Percentiles rank a stretch among this genome's conserved stretches.
These are phyloP conservation scores for Nannoperca australis DNA, from an alignment of 2,797 vertebrate genomes.

Conservation along the genomic window DNA sequence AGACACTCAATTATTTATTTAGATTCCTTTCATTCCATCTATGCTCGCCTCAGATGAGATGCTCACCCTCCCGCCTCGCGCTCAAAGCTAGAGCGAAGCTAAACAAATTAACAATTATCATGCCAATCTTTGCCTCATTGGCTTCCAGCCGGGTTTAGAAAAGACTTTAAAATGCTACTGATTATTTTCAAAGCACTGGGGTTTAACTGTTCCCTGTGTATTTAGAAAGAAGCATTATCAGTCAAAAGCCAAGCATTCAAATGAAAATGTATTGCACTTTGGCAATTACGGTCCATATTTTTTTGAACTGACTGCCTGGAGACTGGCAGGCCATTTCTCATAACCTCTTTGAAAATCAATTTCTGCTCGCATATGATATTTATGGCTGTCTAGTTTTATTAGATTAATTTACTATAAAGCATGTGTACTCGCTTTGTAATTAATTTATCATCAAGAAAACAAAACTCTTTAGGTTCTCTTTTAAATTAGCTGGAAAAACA, in stretches of 20 bases:
- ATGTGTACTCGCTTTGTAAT: constrained; percentile 31
- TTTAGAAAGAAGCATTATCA: constrained; percentile 25
- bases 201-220: constrained; percentile 36
- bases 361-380: constrained; percentile 37
- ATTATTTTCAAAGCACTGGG: constrained; percentile 50
- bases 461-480: not conserved
- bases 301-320: constrained; percentile 6
- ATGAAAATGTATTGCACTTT: constrained; percentile 41
- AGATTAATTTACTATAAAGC: constrained; percentile 19
- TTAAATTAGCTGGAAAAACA: constrained; percentile 12
- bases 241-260: constrained; percentile 43
- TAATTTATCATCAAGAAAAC: constrained; percentile 21
- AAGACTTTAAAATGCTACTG: constrained; percentile 62
- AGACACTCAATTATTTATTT: constrained; percentile 24
- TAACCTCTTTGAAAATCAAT: constrained; percentile 46
- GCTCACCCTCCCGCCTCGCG: not conserved
- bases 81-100: constrained; percentile 28
- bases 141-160: constrained; percentile 61
- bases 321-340: constrained; percentile 39
- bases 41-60: constrained; percentile 25
- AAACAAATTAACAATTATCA: constrained; percentile 65
- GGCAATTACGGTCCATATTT: constrained; percentile 32
- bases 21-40: constrained; percentile 34
- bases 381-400: constrained; percentile 31
- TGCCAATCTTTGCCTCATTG: constrained; percentile 52